Evolutionary conservation across 2,888 invertebrate genomes (phyloP), one percentile per base, ranked within the genome.

Genomic region (Pseudococcus longispinus): DNA sequence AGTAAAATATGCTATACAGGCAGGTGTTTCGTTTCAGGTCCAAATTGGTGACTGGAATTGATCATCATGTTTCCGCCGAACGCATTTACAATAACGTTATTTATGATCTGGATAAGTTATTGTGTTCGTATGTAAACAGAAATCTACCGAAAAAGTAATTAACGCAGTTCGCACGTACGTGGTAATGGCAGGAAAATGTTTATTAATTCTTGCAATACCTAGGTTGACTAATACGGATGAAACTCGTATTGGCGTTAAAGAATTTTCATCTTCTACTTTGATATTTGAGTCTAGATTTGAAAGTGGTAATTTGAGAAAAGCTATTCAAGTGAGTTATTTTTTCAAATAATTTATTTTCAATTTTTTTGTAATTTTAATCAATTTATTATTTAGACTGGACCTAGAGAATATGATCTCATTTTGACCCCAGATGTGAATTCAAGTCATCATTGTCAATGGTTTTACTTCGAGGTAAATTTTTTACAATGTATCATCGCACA

Each of bases 231-330:
- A 90, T 84, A 93, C 93, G 89, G 91, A 90, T 42, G 93, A 93
- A 89, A 92, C 91, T 88, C 92, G 92, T 60, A 87, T 91, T 89
- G 92, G 89, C 88, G 90, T 65, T 91, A 92, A 90, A 89, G 91
- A 88, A 91, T 91, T 89, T 46, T 90, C 90, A 89, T 89, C 91
- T 0, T 87, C 88, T 4, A 91, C 91, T 88, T 91, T 96, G 74
- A 91, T 92, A 85, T 97, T 97, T 90, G 96, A 96, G 90, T 95
- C 96, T 6, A 93, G 96, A 90, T 97, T 97, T 91, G 97, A 97
- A 90, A 94, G 95, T 89, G 97, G 96, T 29, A 97, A 97, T 91
- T 92, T 97, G 42, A 92, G 96, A 87, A 95, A 95, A 92, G 96
- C 92, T 26, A 94, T 95, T 90, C 95, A 95, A 93, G 96, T 94